phyloP scores from a whole-genome alignment of 2,797 vertebrate genomes.

The Rhabdophis nuchalis region DNA sequence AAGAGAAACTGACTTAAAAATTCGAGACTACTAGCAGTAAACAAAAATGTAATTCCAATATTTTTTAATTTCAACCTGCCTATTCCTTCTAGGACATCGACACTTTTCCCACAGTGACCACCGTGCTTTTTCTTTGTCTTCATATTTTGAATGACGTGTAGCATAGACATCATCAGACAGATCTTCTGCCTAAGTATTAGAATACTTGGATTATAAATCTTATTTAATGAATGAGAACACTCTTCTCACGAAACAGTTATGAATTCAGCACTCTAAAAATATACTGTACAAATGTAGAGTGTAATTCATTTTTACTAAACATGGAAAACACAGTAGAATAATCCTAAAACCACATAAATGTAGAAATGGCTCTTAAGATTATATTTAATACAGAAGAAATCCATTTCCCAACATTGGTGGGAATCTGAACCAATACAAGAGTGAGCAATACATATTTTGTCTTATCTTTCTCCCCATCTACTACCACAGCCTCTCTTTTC shows the following conservation, averaged over 20 bases:
- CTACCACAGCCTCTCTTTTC: background rate
- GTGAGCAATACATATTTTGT: background rate
- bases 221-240: conserved; percentile 9
- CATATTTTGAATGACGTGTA: conserved; percentile 77
- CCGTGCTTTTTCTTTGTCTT: conserved; percentile 77
- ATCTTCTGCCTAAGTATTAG: conserved; percentile 76
- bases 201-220: conserved; percentile 27
- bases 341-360: background rate
- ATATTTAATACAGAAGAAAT: background rate
- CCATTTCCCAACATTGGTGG: background rate
- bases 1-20: background rate
- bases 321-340: background rate
- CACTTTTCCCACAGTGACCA: conserved; percentile 82
- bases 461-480: background rate
- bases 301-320: background rate
- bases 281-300: background rate
- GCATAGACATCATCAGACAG: conserved; percentile 79
- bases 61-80: conserved; percentile 66
- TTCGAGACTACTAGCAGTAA: too few species aligned
- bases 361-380: background rate
- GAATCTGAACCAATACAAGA: background rate
- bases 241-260: background rate
- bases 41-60: background rate
- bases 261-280: background rate
- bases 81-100: conserved; percentile 73